A percentile compares a stretch with the other conserved stretches of the same genome.
Conservation (phyloP, 1,140 invertebrate genomes). For the Venustaconcha ellipsiformis region DNA sequence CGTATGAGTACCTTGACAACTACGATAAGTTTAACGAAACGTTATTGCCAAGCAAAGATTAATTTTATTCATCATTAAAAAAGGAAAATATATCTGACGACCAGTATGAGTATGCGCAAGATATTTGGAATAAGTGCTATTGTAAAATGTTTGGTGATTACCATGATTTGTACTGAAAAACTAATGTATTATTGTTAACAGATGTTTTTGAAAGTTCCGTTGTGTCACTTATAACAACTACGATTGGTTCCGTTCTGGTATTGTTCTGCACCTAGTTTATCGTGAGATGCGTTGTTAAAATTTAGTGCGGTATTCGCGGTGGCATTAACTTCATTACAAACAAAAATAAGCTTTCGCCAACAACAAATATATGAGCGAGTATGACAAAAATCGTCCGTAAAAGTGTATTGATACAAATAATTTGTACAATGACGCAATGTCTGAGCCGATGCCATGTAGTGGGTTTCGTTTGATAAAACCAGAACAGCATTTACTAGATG, state of each 20-base stretch:
- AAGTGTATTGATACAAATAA: conserved; percentile 35
- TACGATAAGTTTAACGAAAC: conserved; percentile 45
- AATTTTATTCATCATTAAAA: conserved; percentile 41
- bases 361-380: conserved; percentile 31
- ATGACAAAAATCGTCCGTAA: conserved; percentile 28
- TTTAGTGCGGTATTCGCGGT: conserved; percentile 38
- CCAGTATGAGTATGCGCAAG: conserved; percentile 43
- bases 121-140: conserved; percentile 51
- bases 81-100: conserved; percentile 9
- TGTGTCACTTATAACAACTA: conserved; percentile 32
- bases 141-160: conserved; percentile 65
- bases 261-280: conserved; percentile 38
- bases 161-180: conserved; percentile 63
- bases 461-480: conserved; percentile 16
- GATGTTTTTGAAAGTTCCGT: conserved; percentile 47
- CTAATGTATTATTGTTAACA: conserved; percentile 37
- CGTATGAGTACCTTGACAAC: conserved; percentile 54
- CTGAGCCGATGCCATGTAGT: conserved; percentile 9
- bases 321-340: conserved; percentile 36
- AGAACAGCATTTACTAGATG: too few relatives aligned
- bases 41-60: conserved; percentile 39
- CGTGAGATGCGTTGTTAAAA: conserved; percentile 33
- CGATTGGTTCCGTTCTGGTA: conserved; percentile 36
- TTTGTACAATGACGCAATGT: conserved; percentile 23
- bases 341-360: conserved; percentile 40